phyloP scores from a whole-genome alignment of 2,888 invertebrate species.

The Tetranychus piercei region DNA sequence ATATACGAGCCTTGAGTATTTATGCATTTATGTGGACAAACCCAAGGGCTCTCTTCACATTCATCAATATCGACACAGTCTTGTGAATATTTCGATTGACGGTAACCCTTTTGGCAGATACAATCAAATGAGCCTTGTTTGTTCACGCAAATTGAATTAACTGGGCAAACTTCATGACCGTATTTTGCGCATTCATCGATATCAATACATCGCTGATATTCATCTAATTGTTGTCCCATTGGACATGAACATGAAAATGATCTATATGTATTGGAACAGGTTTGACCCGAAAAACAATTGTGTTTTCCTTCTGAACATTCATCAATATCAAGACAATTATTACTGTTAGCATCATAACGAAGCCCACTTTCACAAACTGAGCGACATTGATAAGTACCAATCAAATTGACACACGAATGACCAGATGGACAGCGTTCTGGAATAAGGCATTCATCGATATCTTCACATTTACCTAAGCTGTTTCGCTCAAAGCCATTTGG shows the following conservation, averaged over 20 bases:
- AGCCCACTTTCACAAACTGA: neutral
- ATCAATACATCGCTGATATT: constrained; percentile 33
- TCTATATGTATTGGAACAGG: constrained; percentile 39
- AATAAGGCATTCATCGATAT: neutral
- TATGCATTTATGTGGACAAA: constrained; percentile 14
- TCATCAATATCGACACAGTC: constrained; percentile 55
- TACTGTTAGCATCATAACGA: neutral
- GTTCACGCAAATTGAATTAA: constrained; percentile 57
- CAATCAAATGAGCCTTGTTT: constrained; percentile 68
- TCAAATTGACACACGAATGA: neutral
- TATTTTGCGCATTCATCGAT: constrained; percentile 33
- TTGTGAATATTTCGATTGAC: constrained; percentile 52
- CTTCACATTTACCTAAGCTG: neutral
- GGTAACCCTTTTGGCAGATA: constrained; percentile 59
- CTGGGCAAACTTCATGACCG: constrained; percentile 29
- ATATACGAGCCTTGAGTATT: constrained; percentile 15
- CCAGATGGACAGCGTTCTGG: neutral
- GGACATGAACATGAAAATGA: constrained; percentile 12
- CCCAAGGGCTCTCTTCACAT: constrained; percentile 4
- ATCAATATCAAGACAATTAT: constrained; percentile 53
- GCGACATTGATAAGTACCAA: neutral
- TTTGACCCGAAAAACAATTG: constrained; percentile 50
- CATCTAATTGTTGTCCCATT: constrained; percentile 31
- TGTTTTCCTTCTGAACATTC: constrained; percentile 61
- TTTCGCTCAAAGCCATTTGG: neutral